These are phyloP conservation scores for Potorous gilbertii DNA, from an alignment of 2,797 vertebrate species.

Conservation along the genomic window DNA sequence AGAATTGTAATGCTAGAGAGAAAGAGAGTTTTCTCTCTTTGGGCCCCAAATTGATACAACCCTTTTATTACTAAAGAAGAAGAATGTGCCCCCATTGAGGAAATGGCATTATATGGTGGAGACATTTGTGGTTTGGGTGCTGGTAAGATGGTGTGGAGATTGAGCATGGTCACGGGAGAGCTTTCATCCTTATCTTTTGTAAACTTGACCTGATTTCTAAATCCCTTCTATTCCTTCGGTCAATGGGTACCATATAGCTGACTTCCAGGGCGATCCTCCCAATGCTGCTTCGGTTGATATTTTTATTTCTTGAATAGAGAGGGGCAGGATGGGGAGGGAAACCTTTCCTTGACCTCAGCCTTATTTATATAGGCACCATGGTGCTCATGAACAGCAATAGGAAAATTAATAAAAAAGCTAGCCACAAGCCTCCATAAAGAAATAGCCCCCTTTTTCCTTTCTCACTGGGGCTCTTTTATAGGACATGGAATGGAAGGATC, in stretches of 20 bases:
- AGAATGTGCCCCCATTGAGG: background rate
- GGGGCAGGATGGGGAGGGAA: background rate
- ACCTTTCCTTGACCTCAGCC: slow-evolving; percentile 11
- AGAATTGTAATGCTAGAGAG: background rate
- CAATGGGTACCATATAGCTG: slow-evolving; percentile 27
- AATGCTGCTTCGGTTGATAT: background rate
- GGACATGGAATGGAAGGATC: slow-evolving; percentile 30
- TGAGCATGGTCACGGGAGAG: background rate
- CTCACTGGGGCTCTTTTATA: slow-evolving; percentile 64
- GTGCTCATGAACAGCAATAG: slow-evolving; percentile 8
- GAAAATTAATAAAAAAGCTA: slow-evolving; percentile 30
- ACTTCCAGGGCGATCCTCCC: background rate
- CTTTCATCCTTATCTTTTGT: background rate
- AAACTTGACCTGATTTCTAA: slow-evolving; percentile 42
- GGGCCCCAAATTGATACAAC: background rate
- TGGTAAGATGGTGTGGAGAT: background rate
- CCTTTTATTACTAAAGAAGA: background rate
- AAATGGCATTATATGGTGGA: background rate
- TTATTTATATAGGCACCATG: background rate
- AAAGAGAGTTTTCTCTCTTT: background rate
- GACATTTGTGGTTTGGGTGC: background rate
- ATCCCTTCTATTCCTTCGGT: slow-evolving; percentile 24
- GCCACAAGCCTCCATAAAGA: slow-evolving; percentile 26
- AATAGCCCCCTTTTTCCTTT: slow-evolving; percentile 54
- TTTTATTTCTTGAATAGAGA: slow-evolving; percentile 38